These are phyloP conservation scores for Caenorhabditis drosophilae DNA, from an alignment of 2,888 invertebrate genomes.

Conservation along the genomic window DNA sequence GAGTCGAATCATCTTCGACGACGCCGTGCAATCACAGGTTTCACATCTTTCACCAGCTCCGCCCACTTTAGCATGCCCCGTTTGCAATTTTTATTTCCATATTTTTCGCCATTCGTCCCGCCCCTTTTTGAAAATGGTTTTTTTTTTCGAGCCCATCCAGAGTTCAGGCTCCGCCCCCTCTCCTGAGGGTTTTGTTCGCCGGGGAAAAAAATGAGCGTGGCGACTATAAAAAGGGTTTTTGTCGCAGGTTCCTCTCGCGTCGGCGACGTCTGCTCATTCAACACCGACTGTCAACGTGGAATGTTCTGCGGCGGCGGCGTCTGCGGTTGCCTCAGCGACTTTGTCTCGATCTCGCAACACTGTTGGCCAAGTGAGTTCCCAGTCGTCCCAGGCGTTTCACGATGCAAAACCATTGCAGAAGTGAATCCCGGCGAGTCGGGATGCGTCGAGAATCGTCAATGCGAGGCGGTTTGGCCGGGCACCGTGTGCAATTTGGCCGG, in stretches of 20 bases:
- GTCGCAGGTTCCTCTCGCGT: constrained; percentile 53
- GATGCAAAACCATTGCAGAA: constrained; percentile 41
- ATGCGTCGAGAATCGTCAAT: constrained; percentile 63
- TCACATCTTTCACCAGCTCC: too few relatives aligned
- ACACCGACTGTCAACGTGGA: constrained; percentile 65
- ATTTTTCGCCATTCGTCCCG: too few relatives aligned
- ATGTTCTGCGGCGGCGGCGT: constrained; percentile 66
- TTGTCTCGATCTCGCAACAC: constrained; percentile 62
- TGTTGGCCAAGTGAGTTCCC: constrained; percentile 61
- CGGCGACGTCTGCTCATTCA: constrained; percentile 62
- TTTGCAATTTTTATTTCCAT: too few relatives aligned
- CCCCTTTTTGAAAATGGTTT: too few relatives aligned
- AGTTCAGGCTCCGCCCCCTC: too few relatives aligned
- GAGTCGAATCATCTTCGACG: constrained; percentile 12
- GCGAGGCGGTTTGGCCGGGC: constrained; percentile 66
- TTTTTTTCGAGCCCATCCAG: too few relatives aligned
- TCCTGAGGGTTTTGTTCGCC: too few relatives aligned
- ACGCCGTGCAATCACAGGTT: constrained; percentile 14
- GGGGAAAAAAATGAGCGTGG: too few relatives aligned
- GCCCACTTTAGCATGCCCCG: too few relatives aligned
- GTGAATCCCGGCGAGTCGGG: constrained; percentile 66
- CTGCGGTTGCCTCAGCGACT: constrained; percentile 61
- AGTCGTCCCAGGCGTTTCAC: not conserved
- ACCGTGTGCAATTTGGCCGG: constrained; percentile 56
- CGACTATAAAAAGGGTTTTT: too few relatives aligned